A percentile compares a stretch with the other conserved stretches of the same genome.
Conservation (phyloP, 2,888 invertebrate species). For the Lasioglossum malachurum region DNA sequence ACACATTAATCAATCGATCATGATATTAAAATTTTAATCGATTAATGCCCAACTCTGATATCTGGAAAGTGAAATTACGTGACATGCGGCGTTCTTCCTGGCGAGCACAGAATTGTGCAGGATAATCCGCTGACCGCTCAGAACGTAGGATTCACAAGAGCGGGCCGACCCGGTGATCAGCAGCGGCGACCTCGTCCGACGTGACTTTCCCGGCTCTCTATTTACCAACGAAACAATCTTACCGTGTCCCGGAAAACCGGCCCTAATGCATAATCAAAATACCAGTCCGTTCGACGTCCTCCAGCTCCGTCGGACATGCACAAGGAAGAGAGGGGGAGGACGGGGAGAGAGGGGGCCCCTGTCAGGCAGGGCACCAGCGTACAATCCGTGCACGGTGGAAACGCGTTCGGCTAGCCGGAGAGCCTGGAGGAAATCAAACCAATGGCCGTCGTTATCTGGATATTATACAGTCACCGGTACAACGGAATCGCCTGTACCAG, state of each 20-base stretch:
- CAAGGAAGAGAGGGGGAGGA: not conserved
- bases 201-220: not conserved
- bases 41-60: too few relatives aligned
- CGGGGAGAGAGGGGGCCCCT: not conserved
- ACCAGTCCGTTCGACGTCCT: not conserved
- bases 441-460: slow-evolving; percentile 41
- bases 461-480: slow-evolving; percentile 33
- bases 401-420: not conserved
- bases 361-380: not conserved
- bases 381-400: slow-evolving; percentile 19
- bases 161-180: not conserved
- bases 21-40: too few relatives aligned
- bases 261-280: slow-evolving; percentile 29
- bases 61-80: too few relatives aligned
- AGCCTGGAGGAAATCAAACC: slow-evolving; percentile 20
- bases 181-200: not conserved
- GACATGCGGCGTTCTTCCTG: too few relatives aligned
- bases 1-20: too few relatives aligned
- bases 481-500: slow-evolving; percentile 22
- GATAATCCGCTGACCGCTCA: too few relatives aligned
- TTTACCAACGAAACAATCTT: slow-evolving; percentile 25
- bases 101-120: too few relatives aligned
- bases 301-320: not conserved
- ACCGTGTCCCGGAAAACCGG: not conserved
- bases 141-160: not conserved